Evolutionary conservation across 2,888 invertebrate genomes (phyloP).

Genomic region (Nomada goodeniana): DNA sequence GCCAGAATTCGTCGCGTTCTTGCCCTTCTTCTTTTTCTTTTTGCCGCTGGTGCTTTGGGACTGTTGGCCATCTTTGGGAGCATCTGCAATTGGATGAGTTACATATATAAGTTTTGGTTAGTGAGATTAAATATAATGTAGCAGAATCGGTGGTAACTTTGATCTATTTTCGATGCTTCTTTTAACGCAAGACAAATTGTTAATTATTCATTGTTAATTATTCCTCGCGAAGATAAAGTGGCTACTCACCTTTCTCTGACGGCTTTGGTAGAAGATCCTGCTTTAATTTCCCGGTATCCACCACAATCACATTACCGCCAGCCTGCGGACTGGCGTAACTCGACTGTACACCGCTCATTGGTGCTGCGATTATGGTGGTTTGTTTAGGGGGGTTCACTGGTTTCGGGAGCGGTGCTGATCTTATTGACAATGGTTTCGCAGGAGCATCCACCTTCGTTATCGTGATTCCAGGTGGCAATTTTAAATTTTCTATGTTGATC

Average conservation of each 20-base stretch:
- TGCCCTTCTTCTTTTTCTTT: slow-evolving; percentile 84
- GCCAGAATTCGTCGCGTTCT: slow-evolving; percentile 68
- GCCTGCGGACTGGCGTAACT: slow-evolving; percentile 80
- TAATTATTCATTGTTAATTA: not conserved
- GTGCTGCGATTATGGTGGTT: slow-evolving; percentile 83
- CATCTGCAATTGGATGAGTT: slow-evolving; percentile 55
- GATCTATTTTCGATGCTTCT: not conserved
- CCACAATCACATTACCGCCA: slow-evolving; percentile 87
- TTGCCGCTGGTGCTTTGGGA: slow-evolving; percentile 82
- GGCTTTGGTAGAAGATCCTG: slow-evolving; percentile 82
- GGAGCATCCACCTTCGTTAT: slow-evolving; percentile 89
- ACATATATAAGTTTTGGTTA: not conserved
- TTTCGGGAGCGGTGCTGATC: slow-evolving; percentile 78
- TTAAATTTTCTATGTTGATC: slow-evolving; percentile 82
- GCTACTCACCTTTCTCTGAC: slow-evolving; percentile 76
- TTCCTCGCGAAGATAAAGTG: not conserved
- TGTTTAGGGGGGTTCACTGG: slow-evolving; percentile 79
- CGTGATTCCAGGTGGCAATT: slow-evolving; percentile 92
- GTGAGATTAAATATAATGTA: not conserved
- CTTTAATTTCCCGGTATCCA: slow-evolving; percentile 87
- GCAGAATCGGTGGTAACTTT: too few species aligned
- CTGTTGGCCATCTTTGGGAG: slow-evolving; percentile 68
- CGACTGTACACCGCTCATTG: slow-evolving; percentile 80
- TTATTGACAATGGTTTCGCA: slow-evolving; percentile 78
- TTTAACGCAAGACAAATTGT: not conserved